phyloP scores from a whole-genome alignment of 2,113 vertebrate genomes.

The Chlorodrepanis virens region DNA sequence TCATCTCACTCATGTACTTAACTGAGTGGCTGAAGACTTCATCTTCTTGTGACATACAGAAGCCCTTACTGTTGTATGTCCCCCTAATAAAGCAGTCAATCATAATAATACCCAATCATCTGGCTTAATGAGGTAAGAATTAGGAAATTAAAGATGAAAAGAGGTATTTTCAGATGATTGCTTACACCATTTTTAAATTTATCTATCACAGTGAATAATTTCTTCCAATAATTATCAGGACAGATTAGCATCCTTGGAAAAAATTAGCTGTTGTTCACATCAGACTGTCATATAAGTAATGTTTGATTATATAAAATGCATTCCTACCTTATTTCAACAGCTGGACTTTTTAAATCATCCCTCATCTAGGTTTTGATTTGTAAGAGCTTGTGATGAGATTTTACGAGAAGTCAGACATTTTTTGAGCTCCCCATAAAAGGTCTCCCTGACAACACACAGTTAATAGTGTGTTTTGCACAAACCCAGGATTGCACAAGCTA shows the following conservation, averaged over 20 bases:
- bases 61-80: not conserved
- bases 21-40: conserved; percentile 15
- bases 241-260: not conserved
- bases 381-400: not conserved
- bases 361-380: not conserved
- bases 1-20: conserved; percentile 10
- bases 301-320: not conserved
- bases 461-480: not conserved
- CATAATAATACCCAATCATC: conserved; percentile 35
- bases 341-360: not conserved
- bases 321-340: not conserved
- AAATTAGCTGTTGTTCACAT: not conserved
- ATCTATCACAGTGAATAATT: conserved; percentile 26
- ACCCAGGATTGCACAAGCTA: not conserved
- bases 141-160: conserved; percentile 33
- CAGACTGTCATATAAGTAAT: not conserved
- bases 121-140: conserved; percentile 59
- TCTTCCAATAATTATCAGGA: conserved; percentile 37
- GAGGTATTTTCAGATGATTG: conserved; percentile 55
- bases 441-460: fast-evolving
- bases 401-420: not conserved
- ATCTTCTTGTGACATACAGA: not conserved
- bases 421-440: not conserved
- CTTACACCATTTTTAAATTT: conserved; percentile 21
- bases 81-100: conserved; percentile 40